Percentiles rank a stretch among this genome's conserved stretches.
Conservation (phyloP, 2,888 invertebrate genomes). For the Drosophila maculinotata region DNA sequence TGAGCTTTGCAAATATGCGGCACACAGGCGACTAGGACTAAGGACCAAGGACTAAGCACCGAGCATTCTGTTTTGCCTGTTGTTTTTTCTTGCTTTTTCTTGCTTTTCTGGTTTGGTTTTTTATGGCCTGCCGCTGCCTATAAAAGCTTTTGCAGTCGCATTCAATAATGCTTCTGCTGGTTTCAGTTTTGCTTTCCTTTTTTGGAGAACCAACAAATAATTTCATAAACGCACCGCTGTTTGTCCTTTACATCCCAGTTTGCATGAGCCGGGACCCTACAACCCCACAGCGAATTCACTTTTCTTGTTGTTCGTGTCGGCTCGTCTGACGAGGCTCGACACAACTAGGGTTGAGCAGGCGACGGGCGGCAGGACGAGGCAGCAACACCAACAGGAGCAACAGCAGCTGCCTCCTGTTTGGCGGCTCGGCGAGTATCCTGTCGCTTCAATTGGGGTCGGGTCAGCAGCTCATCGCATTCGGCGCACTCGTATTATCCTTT, state of each 20-base stretch:
- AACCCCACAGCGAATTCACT: conserved; percentile 45
- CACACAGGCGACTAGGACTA: conserved; percentile 1
- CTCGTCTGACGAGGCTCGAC: conserved; percentile 16
- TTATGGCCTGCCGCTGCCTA: conserved; percentile 23
- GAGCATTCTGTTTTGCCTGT: no score
- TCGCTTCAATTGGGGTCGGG: conserved; percentile 69
- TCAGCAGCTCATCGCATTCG: conserved; percentile 56
- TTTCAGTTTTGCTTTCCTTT: conserved; percentile 2
- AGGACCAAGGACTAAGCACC: neutral
- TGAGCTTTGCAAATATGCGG: conserved; percentile 29
- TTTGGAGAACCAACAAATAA: conserved; percentile 45
- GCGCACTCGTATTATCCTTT: conserved; percentile 68
- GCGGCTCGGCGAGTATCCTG: conserved; percentile 34
- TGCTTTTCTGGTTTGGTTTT: neutral
- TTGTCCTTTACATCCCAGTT: conserved; percentile 60
- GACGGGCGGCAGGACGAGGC: neutral
- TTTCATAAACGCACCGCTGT: conserved; percentile 58
- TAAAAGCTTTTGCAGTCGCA: conserved; percentile 33
- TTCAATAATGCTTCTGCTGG: conserved; percentile 18
- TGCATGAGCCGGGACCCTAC: conserved; percentile 35
- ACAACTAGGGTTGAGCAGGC: neutral
- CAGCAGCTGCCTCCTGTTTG: conserved; percentile 68
- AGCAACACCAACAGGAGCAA: conserved; percentile 5
- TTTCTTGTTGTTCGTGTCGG: conserved; percentile 38
- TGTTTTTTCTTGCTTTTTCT: neutral